Evolutionary conservation across 2,888 invertebrate species (phyloP).

Genomic region (Apamea crenata): DNA sequence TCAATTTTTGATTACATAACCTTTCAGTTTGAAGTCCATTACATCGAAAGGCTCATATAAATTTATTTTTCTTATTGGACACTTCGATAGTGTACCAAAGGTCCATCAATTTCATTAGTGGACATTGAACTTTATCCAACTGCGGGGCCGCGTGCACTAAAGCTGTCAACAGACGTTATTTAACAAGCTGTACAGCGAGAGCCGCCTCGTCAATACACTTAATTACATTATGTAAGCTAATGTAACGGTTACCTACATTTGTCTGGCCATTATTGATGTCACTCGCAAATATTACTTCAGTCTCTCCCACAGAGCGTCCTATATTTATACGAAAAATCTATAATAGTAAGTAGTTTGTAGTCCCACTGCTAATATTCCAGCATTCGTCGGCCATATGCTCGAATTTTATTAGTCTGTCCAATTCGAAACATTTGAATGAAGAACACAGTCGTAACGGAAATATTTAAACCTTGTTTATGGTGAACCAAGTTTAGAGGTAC

Average conservation of each 20-base stretch:
- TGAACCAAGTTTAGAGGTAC: no score
- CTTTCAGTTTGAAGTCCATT: conserved; percentile 23
- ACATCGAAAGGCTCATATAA: not conserved
- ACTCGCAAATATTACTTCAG: conserved; percentile 29
- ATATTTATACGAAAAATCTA: conserved; percentile 10
- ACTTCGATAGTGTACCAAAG: conserved; percentile 3
- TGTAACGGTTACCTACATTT: conserved; percentile 43
- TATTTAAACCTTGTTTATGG: not conserved
- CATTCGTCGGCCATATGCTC: conserved; percentile 32
- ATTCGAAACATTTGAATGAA: conserved; percentile 19
- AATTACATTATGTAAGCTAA: conserved; percentile 54
- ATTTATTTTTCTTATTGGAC: conserved; percentile 12
- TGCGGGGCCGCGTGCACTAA: conserved; percentile 5
- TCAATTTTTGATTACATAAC: conserved; percentile 17
- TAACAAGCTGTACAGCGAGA: conserved; percentile 27
- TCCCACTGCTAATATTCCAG: conserved; percentile 10
- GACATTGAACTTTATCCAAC: conserved; percentile 41
- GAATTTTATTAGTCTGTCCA: conserved; percentile 33
- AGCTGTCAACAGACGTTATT: conserved; percentile 38
- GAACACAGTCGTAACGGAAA: conserved; percentile 15
- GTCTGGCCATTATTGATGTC: conserved; percentile 9
- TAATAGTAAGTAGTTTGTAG: not conserved
- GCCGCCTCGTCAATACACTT: conserved; percentile 31
- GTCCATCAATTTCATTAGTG: conserved; percentile 26
- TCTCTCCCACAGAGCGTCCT: conserved; percentile 22